These are phyloP conservation scores for Agrochola macilenta DNA, from an alignment of 2,888 invertebrate species.

Conservation along the genomic window DNA sequence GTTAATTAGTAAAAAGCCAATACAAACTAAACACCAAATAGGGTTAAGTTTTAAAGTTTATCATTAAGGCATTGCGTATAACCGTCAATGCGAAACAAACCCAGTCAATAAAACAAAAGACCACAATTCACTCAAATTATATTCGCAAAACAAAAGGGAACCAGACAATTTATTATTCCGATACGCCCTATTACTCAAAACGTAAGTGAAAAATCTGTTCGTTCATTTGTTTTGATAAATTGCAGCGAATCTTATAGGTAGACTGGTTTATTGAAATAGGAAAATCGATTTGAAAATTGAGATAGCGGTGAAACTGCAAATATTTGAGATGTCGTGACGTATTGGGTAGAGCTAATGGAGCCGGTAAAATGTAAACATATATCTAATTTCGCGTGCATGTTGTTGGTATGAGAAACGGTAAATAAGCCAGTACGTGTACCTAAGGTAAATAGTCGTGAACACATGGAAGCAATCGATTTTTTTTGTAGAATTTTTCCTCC, in stretches of 20 bases:
- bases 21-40: no score
- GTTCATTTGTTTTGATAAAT: constrained; percentile 74
- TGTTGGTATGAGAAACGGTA: constrained; percentile 17
- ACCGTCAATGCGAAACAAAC: constrained; percentile 4
- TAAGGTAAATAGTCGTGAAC: constrained; percentile 7
- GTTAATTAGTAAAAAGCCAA: no score
- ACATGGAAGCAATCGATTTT: not conserved
- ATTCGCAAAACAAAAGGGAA: constrained; percentile 42
- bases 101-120: constrained; percentile 33
- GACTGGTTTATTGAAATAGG: constrained; percentile 27
- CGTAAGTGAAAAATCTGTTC: constrained; percentile 64
- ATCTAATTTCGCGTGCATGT: constrained; percentile 32
- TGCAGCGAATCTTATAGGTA: constrained; percentile 63
- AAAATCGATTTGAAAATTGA: constrained; percentile 34
- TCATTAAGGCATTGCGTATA: not conserved
- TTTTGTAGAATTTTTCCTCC: not conserved
- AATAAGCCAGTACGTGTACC: constrained; percentile 2
- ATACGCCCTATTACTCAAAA: constrained; percentile 45
- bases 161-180: constrained; percentile 47
- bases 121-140: constrained; percentile 14
- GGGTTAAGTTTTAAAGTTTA: not conserved
- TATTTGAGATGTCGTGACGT: constrained; percentile 49
- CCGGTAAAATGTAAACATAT: constrained; percentile 28
- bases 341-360: constrained; percentile 40
- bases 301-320: constrained; percentile 39